These are phyloP conservation scores for Panurus biarmicus DNA, from an alignment of 2,113 vertebrate species.

Conservation along the genomic window DNA sequence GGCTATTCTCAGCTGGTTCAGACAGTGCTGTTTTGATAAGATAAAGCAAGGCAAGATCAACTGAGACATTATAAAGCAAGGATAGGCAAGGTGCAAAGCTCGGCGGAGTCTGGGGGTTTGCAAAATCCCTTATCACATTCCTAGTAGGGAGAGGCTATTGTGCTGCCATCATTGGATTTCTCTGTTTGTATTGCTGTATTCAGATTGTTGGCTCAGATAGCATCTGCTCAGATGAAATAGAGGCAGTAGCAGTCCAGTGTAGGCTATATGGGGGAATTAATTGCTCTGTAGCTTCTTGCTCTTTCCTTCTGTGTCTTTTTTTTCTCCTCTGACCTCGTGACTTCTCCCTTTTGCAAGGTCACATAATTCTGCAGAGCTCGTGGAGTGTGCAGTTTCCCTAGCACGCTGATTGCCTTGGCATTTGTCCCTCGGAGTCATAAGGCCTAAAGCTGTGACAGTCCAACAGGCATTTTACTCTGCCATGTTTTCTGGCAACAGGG, in stretches of 20 bases:
- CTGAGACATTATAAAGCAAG: neutral
- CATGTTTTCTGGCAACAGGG: slow-evolving; percentile 39
- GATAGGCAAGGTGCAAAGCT: neutral
- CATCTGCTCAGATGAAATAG: neutral
- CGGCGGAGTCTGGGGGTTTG: neutral
- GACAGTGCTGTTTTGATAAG: neutral
- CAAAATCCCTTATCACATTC: neutral
- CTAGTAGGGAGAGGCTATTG: neutral
- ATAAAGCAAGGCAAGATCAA: neutral
- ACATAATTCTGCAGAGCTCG: neutral
- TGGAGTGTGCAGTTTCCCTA: neutral
- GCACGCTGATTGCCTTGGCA: slow-evolving; percentile 22
- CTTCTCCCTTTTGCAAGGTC: neutral
- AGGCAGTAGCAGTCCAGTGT: neutral
- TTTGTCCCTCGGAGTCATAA: slow-evolving; percentile 34
- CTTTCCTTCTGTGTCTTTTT: neutral
- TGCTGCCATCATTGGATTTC: neutral
- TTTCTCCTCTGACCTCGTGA: neutral
- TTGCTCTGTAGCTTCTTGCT: neutral
- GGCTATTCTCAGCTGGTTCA: neutral
- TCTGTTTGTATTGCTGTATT: neutral
- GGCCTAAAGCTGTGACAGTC: slow-evolving; percentile 49
- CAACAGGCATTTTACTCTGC: slow-evolving; percentile 16
- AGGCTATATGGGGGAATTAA: neutral
- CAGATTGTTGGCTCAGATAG: neutral